Evolutionary conservation across 2,797 vertebrate genomes (phyloP), one percentile per base, ranked within the genome.

Genomic region (Siniperca undulata): DNA sequence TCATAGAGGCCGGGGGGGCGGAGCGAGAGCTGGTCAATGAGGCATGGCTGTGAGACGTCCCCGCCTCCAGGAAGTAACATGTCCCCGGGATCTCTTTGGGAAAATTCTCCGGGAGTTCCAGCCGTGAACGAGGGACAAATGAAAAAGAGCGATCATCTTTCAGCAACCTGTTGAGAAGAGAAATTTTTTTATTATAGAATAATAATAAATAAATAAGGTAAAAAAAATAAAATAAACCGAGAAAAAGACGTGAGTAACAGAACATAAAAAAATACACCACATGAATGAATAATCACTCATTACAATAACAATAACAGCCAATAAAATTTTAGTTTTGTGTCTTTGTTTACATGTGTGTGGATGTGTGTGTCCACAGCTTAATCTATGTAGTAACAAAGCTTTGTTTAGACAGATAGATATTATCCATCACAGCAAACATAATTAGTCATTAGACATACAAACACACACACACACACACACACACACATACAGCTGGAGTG

Each of bases 41-140:
- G 78, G 94, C 91, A 3, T 95, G 97, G 92, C 98, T 98, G 87
- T 97, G 97, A 83, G 95, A 96, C 60, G 96, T 97, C 82, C 96
- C 97, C 67, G 96, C 96, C 95, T 99, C 98, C 79, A 99, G 96
- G 94, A 99, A 99, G 94, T 99, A 99, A 94, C 99, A 99, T 74
- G 98, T 97, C 86, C 99, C 98, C 67, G 97, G 95, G 90, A 99
- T 99, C 95, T 99, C 99, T 95, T 97, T 99, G 92, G 99, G 98
- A 91, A 99, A 99, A 92, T 99, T 99, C 52, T 99, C 98, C 65
- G 99, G 99, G 95, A 99, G 98, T 85, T 99, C 98, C 96, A 97
- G 95, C 80, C 96, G 97, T 60, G 98, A 99, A 67, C 99, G 98
- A 86, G 99, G 97, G 88, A 98, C 94, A 80, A 99, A 99, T 65